Base-by-base conservation (phyloP, 1,140 invertebrate genomes). In the Callitettix versicolor region DNA sequence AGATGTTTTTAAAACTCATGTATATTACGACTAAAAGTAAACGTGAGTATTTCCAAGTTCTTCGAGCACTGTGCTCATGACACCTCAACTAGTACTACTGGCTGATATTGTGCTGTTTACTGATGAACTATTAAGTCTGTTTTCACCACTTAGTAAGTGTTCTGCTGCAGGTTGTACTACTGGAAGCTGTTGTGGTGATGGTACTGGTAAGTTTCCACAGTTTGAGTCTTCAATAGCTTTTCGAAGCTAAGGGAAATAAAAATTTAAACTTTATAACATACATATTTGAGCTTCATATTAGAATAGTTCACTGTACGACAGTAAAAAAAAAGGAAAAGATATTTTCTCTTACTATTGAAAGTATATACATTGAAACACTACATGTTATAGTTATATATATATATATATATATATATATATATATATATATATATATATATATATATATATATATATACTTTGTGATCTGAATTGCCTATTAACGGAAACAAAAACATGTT, bases 171-270 rank as follows among this genome's bases (percentile, higher is more conserved):
- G 17, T 20, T 51, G 48, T 34, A 55, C n/a, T 40, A 20, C 33
- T 20, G 26, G 46, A 20, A 22, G 40, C 41, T 53, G 52, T 22
- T 33, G 42, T 15, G 47, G 54, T 49, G 47, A 34, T 24, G 46
- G 36, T 18, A 40, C 43, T 40, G 57, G 60, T 2, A 58, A 18
- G 38, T 59, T 62, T 24, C 86, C 86, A 17, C 83, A 78, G 67
- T 92, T 91, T 7, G 87, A 86, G 61, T 91, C 85, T 65, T 93
- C 88, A 55, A 93, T 93, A 0, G 88, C 88, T 71, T 86, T 88
- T 47, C 89, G 76, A 7, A 92, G 67, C 85, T 91, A 68, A 33
- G 65, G 69, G 57, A 60, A 55, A 20, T n/a, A 52, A 26, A 57
- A 49, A 42, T 55, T 34, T 17, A 33, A 50, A 48, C 34, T 40